These are phyloP conservation scores for Alosa alosa DNA, from an alignment of 2,113 vertebrate genomes.

Conservation along the genomic window DNA sequence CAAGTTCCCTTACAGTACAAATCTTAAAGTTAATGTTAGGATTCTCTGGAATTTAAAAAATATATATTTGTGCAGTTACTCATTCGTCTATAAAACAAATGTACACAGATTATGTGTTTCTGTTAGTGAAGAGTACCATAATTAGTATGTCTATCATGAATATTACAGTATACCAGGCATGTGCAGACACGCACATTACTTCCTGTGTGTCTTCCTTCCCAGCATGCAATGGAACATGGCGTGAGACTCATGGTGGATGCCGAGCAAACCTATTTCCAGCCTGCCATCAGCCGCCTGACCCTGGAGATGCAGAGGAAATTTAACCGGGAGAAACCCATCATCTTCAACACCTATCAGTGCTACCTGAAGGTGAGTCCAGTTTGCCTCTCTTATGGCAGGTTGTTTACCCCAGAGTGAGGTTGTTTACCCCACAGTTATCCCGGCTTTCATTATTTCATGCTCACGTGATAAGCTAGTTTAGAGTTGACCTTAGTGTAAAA, in stretches of 20 bases:
- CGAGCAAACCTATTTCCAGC: slow-evolving; percentile 92
- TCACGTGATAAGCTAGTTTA: not conserved
- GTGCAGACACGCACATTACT: not conserved
- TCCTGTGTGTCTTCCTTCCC: not conserved
- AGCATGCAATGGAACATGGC: slow-evolving; percentile 50
- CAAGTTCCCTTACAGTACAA: too few relatives aligned
- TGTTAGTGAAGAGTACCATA: not conserved
- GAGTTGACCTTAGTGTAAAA: not conserved
- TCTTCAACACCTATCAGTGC: slow-evolving; percentile 94
- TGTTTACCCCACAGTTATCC: not conserved
- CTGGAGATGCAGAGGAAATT: slow-evolving; percentile 85
- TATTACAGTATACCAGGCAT: not conserved
- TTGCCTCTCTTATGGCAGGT: not conserved
- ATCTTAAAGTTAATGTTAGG: not conserved
- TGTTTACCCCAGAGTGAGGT: not conserved
- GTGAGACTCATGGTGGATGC: slow-evolving; percentile 93
- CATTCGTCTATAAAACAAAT: not conserved
- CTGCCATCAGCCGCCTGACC: slow-evolving; percentile 85
- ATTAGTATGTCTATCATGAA: not conserved
- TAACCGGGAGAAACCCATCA: slow-evolving; percentile 74
- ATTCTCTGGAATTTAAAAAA: not conserved
- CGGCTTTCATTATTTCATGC: not conserved
- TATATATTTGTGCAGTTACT: not conserved
- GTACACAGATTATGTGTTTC: not conserved
- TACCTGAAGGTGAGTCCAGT: slow-evolving; percentile 81